These are phyloP conservation scores for Sipha flava DNA, from an alignment of 1,140 invertebrate species.

Conservation along the genomic window DNA sequence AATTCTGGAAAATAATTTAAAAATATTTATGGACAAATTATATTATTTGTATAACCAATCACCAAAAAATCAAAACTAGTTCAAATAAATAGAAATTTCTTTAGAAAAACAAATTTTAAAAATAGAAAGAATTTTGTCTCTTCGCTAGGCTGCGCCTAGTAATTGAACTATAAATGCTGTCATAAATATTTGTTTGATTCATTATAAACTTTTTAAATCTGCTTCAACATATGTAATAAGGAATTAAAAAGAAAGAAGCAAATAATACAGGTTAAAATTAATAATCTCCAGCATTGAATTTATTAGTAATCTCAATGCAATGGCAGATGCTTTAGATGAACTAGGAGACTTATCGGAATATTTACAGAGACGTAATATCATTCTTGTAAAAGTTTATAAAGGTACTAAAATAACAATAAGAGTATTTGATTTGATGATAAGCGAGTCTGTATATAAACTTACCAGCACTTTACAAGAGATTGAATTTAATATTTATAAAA, in stretches of 20 bases:
- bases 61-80: no score
- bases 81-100: no score
- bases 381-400: background rate
- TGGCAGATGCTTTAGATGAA: background rate
- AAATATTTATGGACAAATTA: no score
- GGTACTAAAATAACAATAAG: background rate
- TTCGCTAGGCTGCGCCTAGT: no score
- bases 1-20: no score
- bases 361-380: background rate
- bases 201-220: no score
- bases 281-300: background rate
- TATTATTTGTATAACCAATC: no score
- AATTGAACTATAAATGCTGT: no score
- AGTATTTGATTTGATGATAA: background rate
- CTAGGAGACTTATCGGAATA: background rate
- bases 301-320: background rate
- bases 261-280: background rate
- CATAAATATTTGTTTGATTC: no score
- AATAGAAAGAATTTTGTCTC: no score
- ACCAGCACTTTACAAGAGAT: background rate
- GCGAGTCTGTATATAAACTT: background rate
- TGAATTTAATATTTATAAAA: background rate
- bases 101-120: no score
- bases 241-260: background rate
- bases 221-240: background rate